These are phyloP conservation scores for Drosophila teissieri DNA, from an alignment of 1,140 invertebrate genomes.

Conservation along the genomic window DNA sequence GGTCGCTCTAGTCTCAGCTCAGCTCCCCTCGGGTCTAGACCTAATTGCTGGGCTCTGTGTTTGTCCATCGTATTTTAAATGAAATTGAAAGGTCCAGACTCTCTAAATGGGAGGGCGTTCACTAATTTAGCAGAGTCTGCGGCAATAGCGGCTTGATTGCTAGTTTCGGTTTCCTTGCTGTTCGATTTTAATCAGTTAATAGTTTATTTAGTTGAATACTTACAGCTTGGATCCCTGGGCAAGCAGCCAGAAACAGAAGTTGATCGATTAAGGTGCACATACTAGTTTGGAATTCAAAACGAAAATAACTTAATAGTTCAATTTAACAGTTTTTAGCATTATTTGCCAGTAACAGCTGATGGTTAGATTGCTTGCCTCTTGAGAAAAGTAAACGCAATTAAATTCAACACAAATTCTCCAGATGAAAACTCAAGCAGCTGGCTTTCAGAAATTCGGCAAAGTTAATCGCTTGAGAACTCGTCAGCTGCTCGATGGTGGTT, in stretches of 20 bases:
- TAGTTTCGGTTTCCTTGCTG: constrained; percentile 52
- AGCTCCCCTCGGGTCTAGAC: constrained; percentile 19
- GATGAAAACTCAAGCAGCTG: constrained; percentile 18
- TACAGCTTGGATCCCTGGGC: constrained; percentile 7
- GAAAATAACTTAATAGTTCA: too few species aligned
- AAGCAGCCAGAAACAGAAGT: constrained; percentile 11
- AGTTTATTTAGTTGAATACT: constrained; percentile 73
- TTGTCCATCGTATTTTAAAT: constrained; percentile 63
- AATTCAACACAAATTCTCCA: constrained; percentile 16
- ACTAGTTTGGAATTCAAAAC: neutral
- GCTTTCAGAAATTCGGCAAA: constrained; percentile 23
- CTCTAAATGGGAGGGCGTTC: constrained; percentile 68
- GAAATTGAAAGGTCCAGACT: constrained; percentile 68
- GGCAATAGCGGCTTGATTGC: constrained; percentile 64
- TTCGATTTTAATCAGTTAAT: constrained; percentile 79
- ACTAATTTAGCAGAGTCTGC: constrained; percentile 67
- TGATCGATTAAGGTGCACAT: constrained; percentile 2
- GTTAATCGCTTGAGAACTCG: constrained; percentile 28
- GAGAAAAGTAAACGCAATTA: neutral
- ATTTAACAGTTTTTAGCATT: too few species aligned
- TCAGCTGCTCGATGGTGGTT: constrained; percentile 11
- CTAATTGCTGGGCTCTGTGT: constrained; percentile 62
- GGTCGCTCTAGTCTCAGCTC: constrained; percentile 7
- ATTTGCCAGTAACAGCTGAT: too few species aligned
- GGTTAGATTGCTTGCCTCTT: neutral